These are phyloP conservation scores for Sussaba pulchella DNA, from an alignment of 2,888 invertebrate species.

Conservation along the genomic window DNA sequence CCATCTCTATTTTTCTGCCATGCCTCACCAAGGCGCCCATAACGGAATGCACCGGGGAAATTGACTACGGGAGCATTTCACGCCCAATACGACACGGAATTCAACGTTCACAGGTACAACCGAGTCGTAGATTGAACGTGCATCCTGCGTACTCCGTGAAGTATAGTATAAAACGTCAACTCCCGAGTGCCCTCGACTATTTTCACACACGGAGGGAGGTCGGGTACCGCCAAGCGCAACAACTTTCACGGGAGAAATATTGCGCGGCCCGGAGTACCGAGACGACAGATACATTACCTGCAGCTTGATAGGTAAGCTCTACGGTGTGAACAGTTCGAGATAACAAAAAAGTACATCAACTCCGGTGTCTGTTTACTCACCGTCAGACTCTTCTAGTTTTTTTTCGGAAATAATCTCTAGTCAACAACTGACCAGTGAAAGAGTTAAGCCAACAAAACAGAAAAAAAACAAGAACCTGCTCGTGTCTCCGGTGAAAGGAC, in stretches of 20 bases:
- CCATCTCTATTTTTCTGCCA: slow-evolving; percentile 3
- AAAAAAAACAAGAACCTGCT: no score
- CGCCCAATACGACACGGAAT: slow-evolving; percentile 58
- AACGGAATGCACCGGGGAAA: slow-evolving; percentile 75
- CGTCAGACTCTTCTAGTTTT: not conserved
- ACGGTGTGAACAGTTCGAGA: not conserved
- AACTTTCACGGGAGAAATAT: slow-evolving; percentile 9
- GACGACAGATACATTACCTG: slow-evolving; percentile 29
- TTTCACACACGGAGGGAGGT: not conserved
- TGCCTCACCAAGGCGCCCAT: not conserved
- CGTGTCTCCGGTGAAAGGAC: no score
- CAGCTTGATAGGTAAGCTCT: slow-evolving; percentile 19
- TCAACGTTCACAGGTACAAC: slow-evolving; percentile 58
- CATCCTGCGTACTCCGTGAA: not conserved
- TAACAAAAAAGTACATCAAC: not conserved
- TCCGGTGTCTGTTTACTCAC: not conserved
- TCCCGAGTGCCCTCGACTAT: slow-evolving; percentile 2
- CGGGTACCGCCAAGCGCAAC: not conserved
- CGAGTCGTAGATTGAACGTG: slow-evolving; percentile 17
- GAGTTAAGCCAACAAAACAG: not conserved
- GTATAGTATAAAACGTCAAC: slow-evolving; percentile 53
- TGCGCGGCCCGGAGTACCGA: slow-evolving; percentile 7
- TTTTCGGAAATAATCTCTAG: not conserved
- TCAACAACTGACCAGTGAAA: no score
- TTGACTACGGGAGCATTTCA: slow-evolving; percentile 70